A percentile compares a stretch with the other conserved stretches of the same genome.
phyloP scores from a whole-genome alignment of 2,113 vertebrate species.

The Rutilus rutilus region DNA sequence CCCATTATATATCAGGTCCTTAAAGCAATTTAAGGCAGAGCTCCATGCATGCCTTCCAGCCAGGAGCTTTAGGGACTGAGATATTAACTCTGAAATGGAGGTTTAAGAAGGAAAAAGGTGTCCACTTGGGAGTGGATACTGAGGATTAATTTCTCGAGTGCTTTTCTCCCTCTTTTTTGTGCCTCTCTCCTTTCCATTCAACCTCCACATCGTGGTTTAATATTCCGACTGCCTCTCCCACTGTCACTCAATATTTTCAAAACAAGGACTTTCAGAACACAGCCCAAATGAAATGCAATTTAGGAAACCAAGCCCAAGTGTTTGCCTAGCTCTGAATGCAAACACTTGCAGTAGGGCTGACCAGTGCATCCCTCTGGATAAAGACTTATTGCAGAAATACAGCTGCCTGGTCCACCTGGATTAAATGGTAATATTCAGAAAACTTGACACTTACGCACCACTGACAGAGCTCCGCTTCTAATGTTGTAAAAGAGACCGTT shows the following conservation, averaged over 20 bases:
- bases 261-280: slow-evolving; percentile 75
- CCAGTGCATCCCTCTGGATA: slow-evolving; percentile 65
- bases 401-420: slow-evolving; percentile 14
- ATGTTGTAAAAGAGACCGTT: slow-evolving; percentile 1
- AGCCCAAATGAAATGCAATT: slow-evolving; percentile 36
- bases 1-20: slow-evolving; percentile 74
- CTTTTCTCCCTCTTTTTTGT: slow-evolving; percentile 61
- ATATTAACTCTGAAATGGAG: slow-evolving; percentile 77
- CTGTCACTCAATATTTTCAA: slow-evolving; percentile 77
- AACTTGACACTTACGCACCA: background rate
- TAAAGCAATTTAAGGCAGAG: slow-evolving; percentile 71
- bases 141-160: slow-evolving; percentile 77
- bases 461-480: background rate
- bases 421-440: slow-evolving; percentile 45
- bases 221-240: slow-evolving; percentile 53
- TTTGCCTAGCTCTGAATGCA: slow-evolving; percentile 62
- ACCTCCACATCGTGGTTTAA: slow-evolving; percentile 44
- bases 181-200: slow-evolving; percentile 50
- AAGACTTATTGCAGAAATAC: background rate
- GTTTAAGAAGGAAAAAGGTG: slow-evolving; percentile 76
- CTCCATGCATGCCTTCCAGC: slow-evolving; percentile 70
- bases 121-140: slow-evolving; percentile 76
- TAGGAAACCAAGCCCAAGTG: slow-evolving; percentile 39
- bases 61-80: slow-evolving; percentile 69
- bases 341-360: slow-evolving; percentile 66